Conservation (phyloP, 2,113 vertebrate species). For the Chaetodon auriga region DNA sequence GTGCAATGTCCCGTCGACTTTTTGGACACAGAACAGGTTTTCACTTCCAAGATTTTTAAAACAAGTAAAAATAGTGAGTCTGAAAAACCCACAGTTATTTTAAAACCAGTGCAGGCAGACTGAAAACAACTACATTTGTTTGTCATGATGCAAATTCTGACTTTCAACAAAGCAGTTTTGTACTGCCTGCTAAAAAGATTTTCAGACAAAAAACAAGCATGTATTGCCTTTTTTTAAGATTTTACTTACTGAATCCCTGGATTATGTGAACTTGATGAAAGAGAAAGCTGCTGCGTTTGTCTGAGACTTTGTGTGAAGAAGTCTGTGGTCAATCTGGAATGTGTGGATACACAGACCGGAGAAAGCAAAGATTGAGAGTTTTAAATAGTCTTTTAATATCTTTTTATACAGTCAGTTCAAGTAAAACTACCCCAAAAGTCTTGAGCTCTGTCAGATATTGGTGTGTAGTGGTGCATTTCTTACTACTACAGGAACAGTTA, state of each 20-base stretch:
- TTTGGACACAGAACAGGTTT: neutral
- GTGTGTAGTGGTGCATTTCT: neutral
- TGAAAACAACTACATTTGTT: too few species aligned
- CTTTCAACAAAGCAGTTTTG: too few species aligned
- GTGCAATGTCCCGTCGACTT: neutral
- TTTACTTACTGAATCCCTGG: neutral
- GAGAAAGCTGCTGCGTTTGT: neutral
- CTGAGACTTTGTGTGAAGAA: neutral
- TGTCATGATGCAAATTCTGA: too few species aligned
- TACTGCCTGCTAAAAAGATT: too few species aligned
- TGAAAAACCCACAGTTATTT: too few species aligned
- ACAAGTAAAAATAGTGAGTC: too few species aligned
- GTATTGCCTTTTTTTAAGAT: too few species aligned
- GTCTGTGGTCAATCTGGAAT: neutral
- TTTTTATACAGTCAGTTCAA: neutral
- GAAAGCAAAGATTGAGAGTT: neutral
- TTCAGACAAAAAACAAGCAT: too few species aligned
- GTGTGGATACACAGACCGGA: neutral
- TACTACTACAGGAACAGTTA: neutral
- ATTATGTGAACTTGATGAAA: neutral
- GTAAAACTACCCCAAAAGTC: neutral
- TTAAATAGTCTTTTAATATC: neutral
- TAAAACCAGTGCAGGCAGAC: too few species aligned
- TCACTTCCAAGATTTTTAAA: too few species aligned
- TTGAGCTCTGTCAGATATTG: neutral